Evolutionary conservation across 2,113 vertebrate species (phyloP).

Genomic region (Kryptolebias marmoratus): DNA sequence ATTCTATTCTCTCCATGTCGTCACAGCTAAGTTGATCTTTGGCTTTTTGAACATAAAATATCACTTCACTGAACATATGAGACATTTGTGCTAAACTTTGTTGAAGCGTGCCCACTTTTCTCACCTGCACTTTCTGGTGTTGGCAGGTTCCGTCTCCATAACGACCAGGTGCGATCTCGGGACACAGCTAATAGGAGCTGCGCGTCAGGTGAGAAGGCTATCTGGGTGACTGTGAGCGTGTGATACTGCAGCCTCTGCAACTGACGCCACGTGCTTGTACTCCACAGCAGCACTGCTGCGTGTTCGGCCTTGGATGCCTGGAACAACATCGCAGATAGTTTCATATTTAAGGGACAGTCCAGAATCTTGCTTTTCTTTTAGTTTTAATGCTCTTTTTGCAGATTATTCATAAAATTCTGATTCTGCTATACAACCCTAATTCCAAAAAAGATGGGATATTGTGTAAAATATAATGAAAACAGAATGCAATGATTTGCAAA

Average conservation of each 20-base stretch:
- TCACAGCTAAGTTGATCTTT: neutral
- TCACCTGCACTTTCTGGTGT: slow-evolving; percentile 66
- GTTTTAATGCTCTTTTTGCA: neutral
- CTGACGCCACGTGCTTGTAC: slow-evolving; percentile 88
- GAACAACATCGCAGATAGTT: neutral
- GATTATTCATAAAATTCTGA: neutral
- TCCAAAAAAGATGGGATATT: too few species aligned
- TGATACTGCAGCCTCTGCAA: slow-evolving; percentile 89
- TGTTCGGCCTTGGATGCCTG: slow-evolving; percentile 95
- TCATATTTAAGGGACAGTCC: neutral
- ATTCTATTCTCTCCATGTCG: neutral
- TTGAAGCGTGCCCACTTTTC: neutral
- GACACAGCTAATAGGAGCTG: slow-evolving; percentile 91
- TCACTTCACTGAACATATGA: neutral
- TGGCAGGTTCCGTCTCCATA: slow-evolving; percentile 84
- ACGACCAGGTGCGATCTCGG: slow-evolving; percentile 95
- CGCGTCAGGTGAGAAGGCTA: slow-evolving; percentile 93
- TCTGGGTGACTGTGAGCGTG: slow-evolving; percentile 94
- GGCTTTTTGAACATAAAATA: neutral
- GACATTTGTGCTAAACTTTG: neutral
- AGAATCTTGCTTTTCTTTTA: neutral
- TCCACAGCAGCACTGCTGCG: slow-evolving; percentile 94
- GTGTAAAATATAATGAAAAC: too few species aligned
- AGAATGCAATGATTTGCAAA: too few species aligned
- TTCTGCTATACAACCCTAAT: too few species aligned